Evolutionary conservation across 1,140 invertebrate species (phyloP).

Genomic region (Philotrypesis tridentata): DNA sequence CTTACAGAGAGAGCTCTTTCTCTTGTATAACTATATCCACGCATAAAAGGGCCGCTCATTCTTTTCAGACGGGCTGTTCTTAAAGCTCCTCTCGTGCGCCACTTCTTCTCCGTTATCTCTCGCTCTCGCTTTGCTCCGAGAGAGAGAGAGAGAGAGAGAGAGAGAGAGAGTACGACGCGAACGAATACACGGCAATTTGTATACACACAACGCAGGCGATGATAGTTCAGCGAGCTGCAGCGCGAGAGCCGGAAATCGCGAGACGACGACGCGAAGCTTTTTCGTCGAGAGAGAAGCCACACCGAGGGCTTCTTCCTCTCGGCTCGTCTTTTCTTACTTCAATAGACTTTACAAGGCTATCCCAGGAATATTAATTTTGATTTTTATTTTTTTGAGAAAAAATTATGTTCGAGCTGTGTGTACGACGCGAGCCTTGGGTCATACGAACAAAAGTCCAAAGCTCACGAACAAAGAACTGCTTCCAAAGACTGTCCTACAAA

Average conservation of each 20-base stretch:
- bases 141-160: no score
- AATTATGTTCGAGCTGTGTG: no score
- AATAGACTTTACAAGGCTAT: no score
- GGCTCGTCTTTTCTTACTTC: no score
- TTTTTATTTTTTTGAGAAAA: no score
- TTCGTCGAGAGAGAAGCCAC: background rate
- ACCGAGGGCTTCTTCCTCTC: background rate
- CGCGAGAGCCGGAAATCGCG: conserved; percentile 20
- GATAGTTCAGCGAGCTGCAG: background rate
- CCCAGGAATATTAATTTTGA: no score
- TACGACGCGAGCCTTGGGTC: no score
- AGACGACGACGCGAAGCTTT: background rate
- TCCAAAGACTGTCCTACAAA: no score
- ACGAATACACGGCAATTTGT: conserved; percentile 34
- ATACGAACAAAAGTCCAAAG: no score
- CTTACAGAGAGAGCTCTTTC: background rate
- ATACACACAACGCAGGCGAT: conserved; percentile 1
- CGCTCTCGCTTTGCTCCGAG: conserved; percentile 29
- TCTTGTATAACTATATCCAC: conserved; percentile 1
- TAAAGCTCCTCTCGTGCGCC: conserved; percentile 1
- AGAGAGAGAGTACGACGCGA: background rate
- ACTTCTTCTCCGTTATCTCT: conserved; percentile 44
- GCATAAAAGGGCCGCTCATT: conserved; percentile 3
- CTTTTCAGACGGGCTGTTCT: conserved; percentile 15
- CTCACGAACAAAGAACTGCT: no score